Base-by-base conservation (phyloP, 2,888 invertebrate genomes). In the Agrotis exclamationis region DNA sequence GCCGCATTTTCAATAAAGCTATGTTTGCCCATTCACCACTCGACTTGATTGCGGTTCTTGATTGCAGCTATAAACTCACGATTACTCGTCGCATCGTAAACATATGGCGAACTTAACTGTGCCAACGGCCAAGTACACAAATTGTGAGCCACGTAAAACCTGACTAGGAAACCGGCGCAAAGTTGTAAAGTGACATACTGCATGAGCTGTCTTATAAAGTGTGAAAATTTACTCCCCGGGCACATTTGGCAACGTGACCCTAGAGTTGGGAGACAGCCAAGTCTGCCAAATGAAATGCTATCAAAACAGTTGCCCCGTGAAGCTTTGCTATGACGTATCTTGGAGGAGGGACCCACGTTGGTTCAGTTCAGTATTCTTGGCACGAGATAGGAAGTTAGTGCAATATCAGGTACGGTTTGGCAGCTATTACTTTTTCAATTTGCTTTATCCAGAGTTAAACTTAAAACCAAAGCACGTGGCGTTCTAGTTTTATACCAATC, bases 131-230 rank as follows among this genome's bases (percentile, higher is more conserved):
- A 68, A 72, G 66, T 82, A 53, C 39, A 66, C 81, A 78, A 77
- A 82, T 76, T 71, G 64, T 47, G 57, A 62, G n/a, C 53, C 24
- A 63, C 62, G 65, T 76, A 85, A 80, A 78, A 71, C 73, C 63
- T 73, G 67, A 73, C 63, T 57, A 50, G 56, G 56, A 72, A 64
- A 58, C 58, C 60, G 53, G 76, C 53, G 63, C 64, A 71, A 65
- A 74, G 68, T 72, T 77, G 50, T 76, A 53, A 74, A 76, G 60
- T 83, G 85, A 77, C 79, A 81, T 75, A 85, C 59, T 79, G 82
- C 74, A 75, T 67, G 47, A 67, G 70, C 74, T 77, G 74, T 77
- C 85, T 79, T 85, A 77, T 84, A 83, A 79, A 83, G 76, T 83
- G 80, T 78, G 80, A 78, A 76, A 85, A 73, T 84, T 71, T 72